Evolutionary conservation across 2,113 vertebrate species (phyloP).

Genomic region (Python bivittatus): DNA sequence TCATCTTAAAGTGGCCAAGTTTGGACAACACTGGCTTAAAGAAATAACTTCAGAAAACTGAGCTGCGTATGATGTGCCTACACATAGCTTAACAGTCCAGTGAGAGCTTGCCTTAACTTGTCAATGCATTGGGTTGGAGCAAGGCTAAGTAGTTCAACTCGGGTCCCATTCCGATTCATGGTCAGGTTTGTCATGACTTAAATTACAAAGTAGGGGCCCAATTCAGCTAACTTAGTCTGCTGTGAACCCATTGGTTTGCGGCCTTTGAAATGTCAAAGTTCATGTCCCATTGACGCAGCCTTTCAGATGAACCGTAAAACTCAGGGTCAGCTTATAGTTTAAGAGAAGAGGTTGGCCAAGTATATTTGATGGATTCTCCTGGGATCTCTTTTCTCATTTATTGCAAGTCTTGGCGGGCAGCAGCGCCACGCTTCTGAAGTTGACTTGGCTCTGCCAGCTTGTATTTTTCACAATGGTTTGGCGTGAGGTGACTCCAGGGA

Average conservation of each 20-base stretch:
- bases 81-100: rapidly evolving
- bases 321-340: not conserved
- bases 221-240: not conserved
- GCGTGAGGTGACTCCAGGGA: not conserved
- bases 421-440: not conserved
- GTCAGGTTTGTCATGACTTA: not conserved
- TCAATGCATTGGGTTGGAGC: not conserved
- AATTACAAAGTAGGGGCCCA: too few relatives aligned
- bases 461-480: too few relatives aligned
- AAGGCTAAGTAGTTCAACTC: not conserved
- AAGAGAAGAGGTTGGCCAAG: not conserved
- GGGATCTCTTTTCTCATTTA: not conserved
- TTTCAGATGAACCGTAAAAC: not conserved
- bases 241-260: not conserved
- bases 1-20: too few relatives aligned
- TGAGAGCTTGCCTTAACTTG: not conserved
- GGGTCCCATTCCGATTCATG: not conserved
- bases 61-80: rapidly evolving
- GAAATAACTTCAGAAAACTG: not conserved
- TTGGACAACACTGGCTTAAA: too few relatives aligned
- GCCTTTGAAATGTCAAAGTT: not conserved
- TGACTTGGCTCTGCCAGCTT: not conserved
- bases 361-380: not conserved
- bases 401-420: not conserved
- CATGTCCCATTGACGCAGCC: not conserved